Evolutionary conservation across 2,888 invertebrate genomes (phyloP).

Genomic region (Lycaena phlaeas): DNA sequence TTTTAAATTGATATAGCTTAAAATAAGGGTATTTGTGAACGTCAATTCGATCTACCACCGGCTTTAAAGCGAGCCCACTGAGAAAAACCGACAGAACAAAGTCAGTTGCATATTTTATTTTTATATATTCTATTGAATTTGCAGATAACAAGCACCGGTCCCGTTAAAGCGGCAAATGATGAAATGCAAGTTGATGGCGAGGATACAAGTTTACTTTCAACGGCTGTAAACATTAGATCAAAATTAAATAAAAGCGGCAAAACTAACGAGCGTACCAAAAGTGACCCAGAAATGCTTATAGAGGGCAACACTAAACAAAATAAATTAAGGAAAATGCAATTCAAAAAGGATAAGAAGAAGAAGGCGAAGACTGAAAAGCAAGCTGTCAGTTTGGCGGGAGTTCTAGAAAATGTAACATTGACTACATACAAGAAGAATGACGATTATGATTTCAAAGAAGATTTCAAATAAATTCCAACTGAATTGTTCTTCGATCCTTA

Average conservation of each 20-base stretch:
- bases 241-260: slow-evolving; percentile 48
- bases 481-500: neutral
- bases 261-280: slow-evolving; percentile 47
- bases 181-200: slow-evolving; percentile 72
- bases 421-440: slow-evolving; percentile 52
- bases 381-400: slow-evolving; percentile 75
- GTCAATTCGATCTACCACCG: too few relatives aligned
- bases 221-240: slow-evolving; percentile 48
- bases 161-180: slow-evolving; percentile 63
- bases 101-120: too few relatives aligned
- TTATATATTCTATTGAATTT: too few relatives aligned
- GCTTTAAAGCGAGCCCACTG: too few relatives aligned
- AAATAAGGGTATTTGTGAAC: too few relatives aligned
- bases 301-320: slow-evolving; percentile 77
- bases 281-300: slow-evolving; percentile 77
- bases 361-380: slow-evolving; percentile 72
- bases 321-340: slow-evolving; percentile 62
- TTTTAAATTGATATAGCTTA: too few relatives aligned
- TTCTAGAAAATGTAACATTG: slow-evolving; percentile 75
- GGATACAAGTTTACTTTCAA: slow-evolving; percentile 48
- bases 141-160: slow-evolving; percentile 76
- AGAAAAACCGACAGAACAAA: too few relatives aligned
- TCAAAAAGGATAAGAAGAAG: slow-evolving; percentile 77
- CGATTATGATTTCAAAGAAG: slow-evolving; percentile 76
- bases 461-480: slow-evolving; percentile 56